Percentiles rank a stretch among this genome's conserved stretches.
Conservation (phyloP, 2,888 invertebrate species). For the Liposcelis brunnea region DNA sequence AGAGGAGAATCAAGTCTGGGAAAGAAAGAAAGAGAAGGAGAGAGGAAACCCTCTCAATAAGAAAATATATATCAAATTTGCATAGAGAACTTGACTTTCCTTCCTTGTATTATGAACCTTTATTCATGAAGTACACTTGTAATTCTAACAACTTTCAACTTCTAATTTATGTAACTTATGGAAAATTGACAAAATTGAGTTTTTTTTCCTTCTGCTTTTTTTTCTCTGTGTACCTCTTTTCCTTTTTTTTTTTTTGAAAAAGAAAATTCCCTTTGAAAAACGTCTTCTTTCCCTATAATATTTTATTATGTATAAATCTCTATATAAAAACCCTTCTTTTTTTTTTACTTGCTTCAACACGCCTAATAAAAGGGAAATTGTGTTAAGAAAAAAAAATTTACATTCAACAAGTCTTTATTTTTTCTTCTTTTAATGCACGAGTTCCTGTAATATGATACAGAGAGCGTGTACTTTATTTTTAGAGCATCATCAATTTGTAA, state of each 20-base stretch:
- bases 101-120: conserved; percentile 2
- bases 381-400: background rate
- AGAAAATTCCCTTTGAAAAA: background rate
- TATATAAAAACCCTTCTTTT: background rate
- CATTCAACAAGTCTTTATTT: too few relatives aligned
- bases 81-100: conserved; percentile 1
- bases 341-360: conserved; percentile 1
- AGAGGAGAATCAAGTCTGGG: too few relatives aligned
- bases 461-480: too few relatives aligned
- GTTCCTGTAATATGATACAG: too few relatives aligned
- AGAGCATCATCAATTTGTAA: too few relatives aligned
- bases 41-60: background rate
- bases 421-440: too few relatives aligned
- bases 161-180: conserved; percentile 1
- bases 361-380: background rate
- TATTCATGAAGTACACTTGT: conserved; percentile 2
- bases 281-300: background rate
- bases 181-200: conserved; percentile 1
- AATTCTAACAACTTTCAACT: background rate
- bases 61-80: conserved; percentile 2
- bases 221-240: background rate
- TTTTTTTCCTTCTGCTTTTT: background rate
- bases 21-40: too few relatives aligned
- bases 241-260: background rate
- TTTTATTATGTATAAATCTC: background rate